These are phyloP conservation scores for Caranx ignobilis DNA, from an alignment of 2,113 vertebrate species.

Conservation along the genomic window DNA sequence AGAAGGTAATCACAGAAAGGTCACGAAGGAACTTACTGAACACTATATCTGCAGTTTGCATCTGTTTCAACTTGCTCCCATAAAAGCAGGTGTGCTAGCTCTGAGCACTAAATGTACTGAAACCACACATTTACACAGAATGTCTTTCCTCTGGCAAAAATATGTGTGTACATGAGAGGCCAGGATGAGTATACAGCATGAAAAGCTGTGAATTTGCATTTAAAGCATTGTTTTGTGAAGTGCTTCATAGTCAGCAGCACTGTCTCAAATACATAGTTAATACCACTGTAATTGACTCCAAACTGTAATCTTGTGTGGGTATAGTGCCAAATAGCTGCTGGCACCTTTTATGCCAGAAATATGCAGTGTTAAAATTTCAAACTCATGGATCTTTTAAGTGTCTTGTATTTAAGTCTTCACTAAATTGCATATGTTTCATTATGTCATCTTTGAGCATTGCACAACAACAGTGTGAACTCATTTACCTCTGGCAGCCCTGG, in stretches of 20 bases:
- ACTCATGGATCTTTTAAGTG: conserved; percentile 13
- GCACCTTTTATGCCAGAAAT: conserved; percentile 22
- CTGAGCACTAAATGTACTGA: conserved; percentile 57
- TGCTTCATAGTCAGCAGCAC: not conserved
- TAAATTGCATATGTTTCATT: conserved; percentile 50
- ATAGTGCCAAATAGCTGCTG: conserved; percentile 19
- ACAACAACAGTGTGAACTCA: conserved; percentile 73
- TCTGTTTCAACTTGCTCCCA: conserved; percentile 75
- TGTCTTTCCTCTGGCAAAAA: conserved; percentile 41
- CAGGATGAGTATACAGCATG: conserved; percentile 18
- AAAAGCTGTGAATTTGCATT: conserved; percentile 34
- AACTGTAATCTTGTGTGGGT: conserved; percentile 10
- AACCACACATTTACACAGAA: conserved; percentile 55
- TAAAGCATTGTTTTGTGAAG: conserved; percentile 6
- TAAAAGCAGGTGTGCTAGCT: conserved; percentile 65
- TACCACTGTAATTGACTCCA: not conserved
- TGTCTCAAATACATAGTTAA: not conserved
- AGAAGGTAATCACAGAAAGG: conserved; percentile 15
- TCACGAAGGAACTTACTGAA: conserved; percentile 28
- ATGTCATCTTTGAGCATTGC: conserved; percentile 54
- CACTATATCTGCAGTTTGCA: conserved; percentile 62
- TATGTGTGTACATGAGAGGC: conserved; percentile 38
- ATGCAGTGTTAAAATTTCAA: conserved; percentile 32
- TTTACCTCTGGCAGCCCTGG: conserved; percentile 79
- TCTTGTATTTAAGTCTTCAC: conserved; percentile 43